These are phyloP conservation scores for Acipenser transmontanus DNA, from an alignment of 2,797 vertebrate genomes.

Conservation along the genomic window DNA sequence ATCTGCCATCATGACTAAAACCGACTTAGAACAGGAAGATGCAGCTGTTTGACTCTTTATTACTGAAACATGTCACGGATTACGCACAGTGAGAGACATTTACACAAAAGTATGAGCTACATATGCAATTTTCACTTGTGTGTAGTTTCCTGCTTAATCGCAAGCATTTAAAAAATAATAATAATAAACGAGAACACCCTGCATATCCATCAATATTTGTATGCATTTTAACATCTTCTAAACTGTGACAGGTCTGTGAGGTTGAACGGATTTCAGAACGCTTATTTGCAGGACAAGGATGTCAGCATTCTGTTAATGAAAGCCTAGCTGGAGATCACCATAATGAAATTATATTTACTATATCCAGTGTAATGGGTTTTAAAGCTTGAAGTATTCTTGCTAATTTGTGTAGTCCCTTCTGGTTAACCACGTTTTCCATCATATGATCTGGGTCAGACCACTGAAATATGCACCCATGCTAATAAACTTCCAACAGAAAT, in stretches of 20 bases:
- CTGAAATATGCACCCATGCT: background rate
- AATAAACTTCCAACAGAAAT: background rate
- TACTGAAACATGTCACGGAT: too few species aligned
- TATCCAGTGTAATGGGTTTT: background rate
- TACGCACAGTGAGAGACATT: too few species aligned
- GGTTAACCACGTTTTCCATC: background rate
- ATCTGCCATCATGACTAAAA: too few species aligned
- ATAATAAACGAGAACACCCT: too few species aligned
- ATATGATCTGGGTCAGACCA: background rate
- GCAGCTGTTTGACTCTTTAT: too few species aligned
- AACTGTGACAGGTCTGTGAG: background rate
- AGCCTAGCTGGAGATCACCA: background rate
- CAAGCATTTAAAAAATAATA: too few species aligned
- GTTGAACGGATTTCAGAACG: background rate
- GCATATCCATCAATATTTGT: too few species aligned
- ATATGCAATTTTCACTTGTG: too few species aligned
- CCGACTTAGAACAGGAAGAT: too few species aligned
- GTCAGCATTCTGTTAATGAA: background rate
- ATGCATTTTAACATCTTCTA: background rate
- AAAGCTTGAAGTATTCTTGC: background rate
- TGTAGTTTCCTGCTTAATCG: too few species aligned
- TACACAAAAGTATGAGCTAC: too few species aligned
- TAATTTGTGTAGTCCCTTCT: background rate
- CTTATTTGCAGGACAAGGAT: background rate
- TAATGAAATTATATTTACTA: background rate